A percentile compares a stretch with the other conserved stretches of the same genome.
Conservation (phyloP, 1,140 invertebrate species). For the Trinorchestia longiramus region DNA sequence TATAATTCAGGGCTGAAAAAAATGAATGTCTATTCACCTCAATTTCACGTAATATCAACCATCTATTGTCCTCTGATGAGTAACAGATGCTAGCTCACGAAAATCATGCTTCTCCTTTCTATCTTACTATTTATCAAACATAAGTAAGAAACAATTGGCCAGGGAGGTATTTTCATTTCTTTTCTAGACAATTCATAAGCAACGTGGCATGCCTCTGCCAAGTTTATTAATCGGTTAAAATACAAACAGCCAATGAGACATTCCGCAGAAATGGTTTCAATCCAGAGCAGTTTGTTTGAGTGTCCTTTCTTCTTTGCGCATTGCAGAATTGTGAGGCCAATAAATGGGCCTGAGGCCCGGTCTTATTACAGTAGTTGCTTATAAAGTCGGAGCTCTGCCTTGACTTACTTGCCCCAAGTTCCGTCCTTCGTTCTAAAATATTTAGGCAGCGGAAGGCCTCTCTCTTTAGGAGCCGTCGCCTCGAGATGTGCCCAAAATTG, state of each 20-base stretch:
- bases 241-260: background rate
- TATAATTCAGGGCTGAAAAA: background rate
- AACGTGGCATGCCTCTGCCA: background rate
- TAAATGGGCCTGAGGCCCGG: background rate
- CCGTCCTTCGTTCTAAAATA: background rate
- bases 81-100: background rate
- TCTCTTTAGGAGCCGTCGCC: constrained; percentile 4
- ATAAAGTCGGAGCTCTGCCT: background rate
- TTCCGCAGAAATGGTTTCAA: constrained; percentile 7
- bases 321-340: constrained; percentile 6
- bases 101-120: background rate
- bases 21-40: background rate
- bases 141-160: background rate
- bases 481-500: background rate
- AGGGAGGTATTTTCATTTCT: background rate
- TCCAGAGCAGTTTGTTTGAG: background rate
- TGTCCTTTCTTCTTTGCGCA: background rate
- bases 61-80: background rate
- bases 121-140: background rate
- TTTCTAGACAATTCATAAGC: background rate
- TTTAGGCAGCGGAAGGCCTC: background rate
- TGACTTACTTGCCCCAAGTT: background rate
- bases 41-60: too few relatives aligned
- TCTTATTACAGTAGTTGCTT: constrained; percentile 9
- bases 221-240: background rate